Conservation (phyloP, 2,113 vertebrate genomes). For the Edolisoma coerulescens region DNA sequence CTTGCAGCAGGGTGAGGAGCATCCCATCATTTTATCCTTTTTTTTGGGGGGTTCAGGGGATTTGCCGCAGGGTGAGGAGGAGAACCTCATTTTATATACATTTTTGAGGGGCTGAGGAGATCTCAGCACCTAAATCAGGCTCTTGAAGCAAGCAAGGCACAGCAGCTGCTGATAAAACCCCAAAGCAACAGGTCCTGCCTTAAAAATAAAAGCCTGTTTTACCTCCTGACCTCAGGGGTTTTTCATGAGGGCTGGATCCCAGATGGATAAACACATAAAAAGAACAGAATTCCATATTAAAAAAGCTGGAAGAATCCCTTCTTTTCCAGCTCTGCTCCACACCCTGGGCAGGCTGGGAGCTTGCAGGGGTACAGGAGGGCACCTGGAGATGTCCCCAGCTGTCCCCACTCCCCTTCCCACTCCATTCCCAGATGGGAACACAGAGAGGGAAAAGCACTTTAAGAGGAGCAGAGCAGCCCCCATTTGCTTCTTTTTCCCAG, state of each 20-base stretch:
- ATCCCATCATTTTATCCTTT: too few species aligned
- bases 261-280: too few species aligned
- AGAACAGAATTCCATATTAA: too few species aligned
- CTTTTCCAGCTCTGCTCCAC: neutral
- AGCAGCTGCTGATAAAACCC: neutral
- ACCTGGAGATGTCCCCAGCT: rapidly evolving
- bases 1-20: neutral
- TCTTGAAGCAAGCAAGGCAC: rapidly evolving
- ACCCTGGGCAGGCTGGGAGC: too few species aligned
- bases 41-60: neutral
- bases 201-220: neutral
- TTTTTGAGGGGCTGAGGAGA: neutral
- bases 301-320: neutral
- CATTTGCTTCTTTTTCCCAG: conserved; percentile 5
- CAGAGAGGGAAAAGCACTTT: neutral
- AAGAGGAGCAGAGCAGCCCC: neutral
- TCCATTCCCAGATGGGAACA: neutral
- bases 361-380: neutral
- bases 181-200: neutral
- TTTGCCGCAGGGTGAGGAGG: neutral
- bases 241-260: rapidly evolving
- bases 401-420: neutral
- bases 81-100: neutral
- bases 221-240: rapidly evolving
- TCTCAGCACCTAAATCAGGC: neutral